phyloP scores from a whole-genome alignment of 2,113 vertebrate genomes.

The Chascanopsetta lugubris region DNA sequence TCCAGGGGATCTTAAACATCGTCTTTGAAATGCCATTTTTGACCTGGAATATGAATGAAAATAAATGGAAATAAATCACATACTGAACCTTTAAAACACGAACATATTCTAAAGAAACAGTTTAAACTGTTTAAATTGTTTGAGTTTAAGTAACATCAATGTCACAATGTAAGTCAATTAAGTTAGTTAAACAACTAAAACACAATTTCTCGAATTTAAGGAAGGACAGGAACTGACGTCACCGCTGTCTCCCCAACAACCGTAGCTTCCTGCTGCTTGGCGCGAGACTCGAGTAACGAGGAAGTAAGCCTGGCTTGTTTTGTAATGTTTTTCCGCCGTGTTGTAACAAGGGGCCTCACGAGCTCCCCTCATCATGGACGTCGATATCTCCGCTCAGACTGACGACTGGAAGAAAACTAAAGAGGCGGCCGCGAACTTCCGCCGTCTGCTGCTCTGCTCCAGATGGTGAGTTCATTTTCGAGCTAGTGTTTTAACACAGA shows the following conservation, averaged over 20 bases:
- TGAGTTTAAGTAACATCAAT: background rate
- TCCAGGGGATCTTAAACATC: too few relatives aligned
- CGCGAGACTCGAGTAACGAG: constrained; percentile 47
- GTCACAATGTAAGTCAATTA: too few relatives aligned
- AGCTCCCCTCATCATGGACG: constrained; percentile 43
- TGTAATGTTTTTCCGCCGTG: background rate
- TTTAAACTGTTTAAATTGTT: too few relatives aligned
- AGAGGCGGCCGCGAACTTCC: constrained; percentile 67
- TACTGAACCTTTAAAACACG: too few relatives aligned
- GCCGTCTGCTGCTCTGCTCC: constrained; percentile 72
- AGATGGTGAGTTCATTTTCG: constrained; percentile 69
- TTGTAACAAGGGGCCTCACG: background rate
- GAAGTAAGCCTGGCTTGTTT: constrained; percentile 19
- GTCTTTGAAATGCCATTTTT: too few relatives aligned
- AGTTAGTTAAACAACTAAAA: background rate
- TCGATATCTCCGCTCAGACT: background rate
- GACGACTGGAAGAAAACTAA: constrained; percentile 69
- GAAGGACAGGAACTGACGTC: background rate
- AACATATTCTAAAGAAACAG: too few relatives aligned
- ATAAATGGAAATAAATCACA: too few relatives aligned
- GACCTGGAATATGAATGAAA: too few relatives aligned
- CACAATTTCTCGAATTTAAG: rapidly evolving
- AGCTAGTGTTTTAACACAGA: background rate
- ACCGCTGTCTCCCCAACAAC: background rate
- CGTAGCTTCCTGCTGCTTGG: constrained; percentile 25